Evolutionary conservation across 2,113 vertebrate genomes (phyloP).

Genomic region (Pangasianodon gigas): DNA sequence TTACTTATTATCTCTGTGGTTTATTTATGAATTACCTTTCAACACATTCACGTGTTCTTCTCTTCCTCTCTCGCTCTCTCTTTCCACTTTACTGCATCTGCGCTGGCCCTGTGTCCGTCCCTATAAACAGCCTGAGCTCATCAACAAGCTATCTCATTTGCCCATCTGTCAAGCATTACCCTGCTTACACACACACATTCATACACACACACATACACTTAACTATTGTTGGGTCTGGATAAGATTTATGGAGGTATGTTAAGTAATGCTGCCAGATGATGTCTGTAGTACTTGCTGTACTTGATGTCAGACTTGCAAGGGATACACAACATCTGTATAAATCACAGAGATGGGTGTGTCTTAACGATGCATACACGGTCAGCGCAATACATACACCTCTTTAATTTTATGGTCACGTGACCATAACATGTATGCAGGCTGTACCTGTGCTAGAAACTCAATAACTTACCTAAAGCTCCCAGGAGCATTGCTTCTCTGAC

Average conservation of each 20-base stretch:
- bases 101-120: background rate
- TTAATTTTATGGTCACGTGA: background rate
- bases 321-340: background rate
- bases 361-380: background rate
- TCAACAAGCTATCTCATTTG: background rate
- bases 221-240: background rate
- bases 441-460: background rate
- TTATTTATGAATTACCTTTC: background rate
- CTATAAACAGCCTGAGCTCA: background rate
- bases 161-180: background rate
- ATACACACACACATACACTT: background rate
- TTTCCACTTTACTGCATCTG: background rate
- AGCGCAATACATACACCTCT: background rate
- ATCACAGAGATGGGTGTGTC: background rate
- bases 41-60: background rate
- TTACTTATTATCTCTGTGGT: background rate
- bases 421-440: background rate
- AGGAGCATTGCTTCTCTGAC: background rate
- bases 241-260: background rate
- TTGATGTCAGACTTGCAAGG: background rate
- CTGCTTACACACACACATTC: background rate
- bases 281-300: background rate
- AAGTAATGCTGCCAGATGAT: background rate
- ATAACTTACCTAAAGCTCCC: background rate
- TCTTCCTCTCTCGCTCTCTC: background rate